These are phyloP conservation scores for Chaunax sp. DNA, from an alignment of 2,797 vertebrate species.

Conservation along the genomic window DNA sequence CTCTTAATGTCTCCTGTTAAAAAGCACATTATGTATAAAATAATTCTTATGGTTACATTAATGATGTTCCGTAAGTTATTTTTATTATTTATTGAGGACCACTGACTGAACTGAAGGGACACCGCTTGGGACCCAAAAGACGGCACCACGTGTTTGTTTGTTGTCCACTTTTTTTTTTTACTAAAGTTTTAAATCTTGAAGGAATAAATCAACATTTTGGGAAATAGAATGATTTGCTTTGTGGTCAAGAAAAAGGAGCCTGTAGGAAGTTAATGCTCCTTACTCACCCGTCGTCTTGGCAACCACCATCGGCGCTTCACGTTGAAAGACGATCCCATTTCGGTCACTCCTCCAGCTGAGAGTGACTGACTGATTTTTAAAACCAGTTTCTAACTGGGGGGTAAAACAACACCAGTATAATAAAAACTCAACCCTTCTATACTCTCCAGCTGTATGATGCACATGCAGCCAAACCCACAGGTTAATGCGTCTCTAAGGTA, in stretches of 20 bases:
- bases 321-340: conserved; percentile 6
- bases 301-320: accelerated
- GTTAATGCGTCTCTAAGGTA: neutral
- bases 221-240: too few relatives aligned
- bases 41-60: neutral
- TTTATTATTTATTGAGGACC: too few relatives aligned
- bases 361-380: neutral
- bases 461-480: neutral
- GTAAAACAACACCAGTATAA: conserved; percentile 2
- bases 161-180: too few relatives aligned
- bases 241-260: too few relatives aligned
- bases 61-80: too few relatives aligned
- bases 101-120: too few relatives aligned
- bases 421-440: too few relatives aligned
- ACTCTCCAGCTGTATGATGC: too few relatives aligned
- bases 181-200: too few relatives aligned
- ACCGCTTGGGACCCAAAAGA: neutral
- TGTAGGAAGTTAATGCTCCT: too few relatives aligned
- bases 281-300: neutral
- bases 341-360: conserved; percentile 16
- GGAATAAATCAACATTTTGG: too few relatives aligned
- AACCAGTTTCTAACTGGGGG: conserved; percentile 7
- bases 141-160: too few relatives aligned
- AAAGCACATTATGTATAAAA: neutral
- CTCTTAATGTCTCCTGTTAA: neutral